Base-by-base conservation (phyloP, 1,140 invertebrate genomes). In the Ridgeia piscesae region DNA sequence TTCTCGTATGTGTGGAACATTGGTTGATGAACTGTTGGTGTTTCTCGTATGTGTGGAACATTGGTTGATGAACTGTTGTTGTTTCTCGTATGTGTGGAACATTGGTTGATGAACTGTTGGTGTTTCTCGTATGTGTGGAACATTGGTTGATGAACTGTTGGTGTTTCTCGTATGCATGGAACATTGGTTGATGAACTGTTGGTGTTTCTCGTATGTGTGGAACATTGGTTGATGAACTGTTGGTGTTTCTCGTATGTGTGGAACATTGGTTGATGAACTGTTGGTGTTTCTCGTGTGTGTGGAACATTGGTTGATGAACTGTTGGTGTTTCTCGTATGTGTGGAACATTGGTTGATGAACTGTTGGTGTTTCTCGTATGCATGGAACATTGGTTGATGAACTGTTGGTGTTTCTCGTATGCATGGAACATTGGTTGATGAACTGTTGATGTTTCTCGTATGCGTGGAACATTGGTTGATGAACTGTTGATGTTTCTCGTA, bases 1-100 rank as follows among this genome's bases (percentile, higher is more conserved):
- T 42, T 88, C 95, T 96, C 96, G 35, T 96, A 99, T 96, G 99
- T 99, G 77, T 99, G 99, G 99, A 99, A 99, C 90, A 98, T 99
- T 95, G 99, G 99, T 48, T 99, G 99, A 42, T 42, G 11, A 42
- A 42, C 4, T 11, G 42, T 77, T 77, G 48, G 21, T 50, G 58
- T 0, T 2, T 31, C 8, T 77, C 58, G 27, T 9, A 21, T 9
- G 17, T 14, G 27, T 8, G 27, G 58, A 21, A 77, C 17, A 31
- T 6, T 34, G n/a, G 89, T 14, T 34, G 14, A 90, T 4, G 0
- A 34, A 27, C 35, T 90, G 89, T 90, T 90, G 33, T 48, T 42
- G 42, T n/a, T n/a, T n/a, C n/a, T n/a, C n/a, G n/a, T n/a, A n/a
- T n/a, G n/a, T n/a, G n/a, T n/a, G n/a, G n/a, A n/a, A n/a, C n/a